Evolutionary conservation across 2,797 vertebrate species (phyloP), one percentile per base, ranked within the genome.

Genomic region (Graptemys geographica): DNA sequence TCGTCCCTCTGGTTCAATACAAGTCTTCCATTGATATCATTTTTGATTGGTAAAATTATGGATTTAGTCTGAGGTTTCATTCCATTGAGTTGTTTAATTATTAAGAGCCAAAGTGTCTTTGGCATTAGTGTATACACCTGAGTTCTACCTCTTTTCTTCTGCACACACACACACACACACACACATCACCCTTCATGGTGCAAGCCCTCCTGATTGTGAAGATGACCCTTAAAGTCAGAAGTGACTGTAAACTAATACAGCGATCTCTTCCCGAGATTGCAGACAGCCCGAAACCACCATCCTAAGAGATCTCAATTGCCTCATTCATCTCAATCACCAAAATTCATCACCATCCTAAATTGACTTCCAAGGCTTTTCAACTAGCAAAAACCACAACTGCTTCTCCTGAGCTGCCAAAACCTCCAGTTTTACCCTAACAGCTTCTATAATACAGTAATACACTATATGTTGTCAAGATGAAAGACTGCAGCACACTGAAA

Each of bases 331-430:
- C 62, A 27, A 52, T 83, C 90, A 96, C 94, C 95, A 94, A 92
- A 95, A 96, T 96, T 95, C 96, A 92, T 65, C 76, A 81, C 12
- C 1, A 56, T 94, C 84, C 52, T 62, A 90, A 90, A 62, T 62
- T 91, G 56, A 83, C 92, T 91, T 96, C 93, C 94, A 88, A 95
- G 79, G 59, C 93, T 90, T 57, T 92, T 87, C 79, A 96, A 93
- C 91, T 96, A 91, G 96, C 93, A 97, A 96, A 97, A 97, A n/a
- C 91, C 95, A 87, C 89, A 93, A 93, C 92, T 97, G 92, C 85
- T 81, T 72, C 78, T 90, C 55, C 90, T 31, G 53, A 92, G 76
- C 88, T 95, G 90, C 92, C 81, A 86, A 87, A 90, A 88, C 84
- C 37, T 27, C 76, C 74, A 95, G n/a, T n/a, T 83, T 93, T 92